Base-by-base conservation (phyloP, 2,113 vertebrate genomes). In the Pipra filicauda region DNA sequence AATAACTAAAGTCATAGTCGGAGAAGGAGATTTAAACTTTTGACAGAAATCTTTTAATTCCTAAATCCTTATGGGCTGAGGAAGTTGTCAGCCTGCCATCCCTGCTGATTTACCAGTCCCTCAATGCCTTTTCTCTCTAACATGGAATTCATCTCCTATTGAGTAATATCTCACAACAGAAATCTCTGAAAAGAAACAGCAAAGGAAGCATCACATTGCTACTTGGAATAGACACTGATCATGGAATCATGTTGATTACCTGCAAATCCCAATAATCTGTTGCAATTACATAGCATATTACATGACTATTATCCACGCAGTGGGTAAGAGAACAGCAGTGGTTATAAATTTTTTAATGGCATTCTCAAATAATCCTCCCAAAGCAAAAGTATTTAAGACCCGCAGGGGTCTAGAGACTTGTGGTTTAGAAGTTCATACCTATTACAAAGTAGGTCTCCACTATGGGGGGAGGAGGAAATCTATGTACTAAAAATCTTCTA, bases 31-130 rank as follows among this genome's bases (percentile, higher is more conserved):
- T 76, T 83, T 75, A 55, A 90, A 85, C 64, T 85, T 88, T 22
- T 69, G 85, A 93, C 88, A 91, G 44, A 76, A 85, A 91, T 73
- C 64, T 94, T 88, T 58, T 82, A 69, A 94, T 76, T 88, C 75
- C 31, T 73, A 94, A 95, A 82, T 61, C 62, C 77, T 62, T 33
- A 39, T 1, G 21, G 37, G 37, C 41, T 31, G 17, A 39, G 41
- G 48, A 71, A 81, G 65, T 31, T 58, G 31, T 81, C 69, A 77
- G 59, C 28, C 65, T 89, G 70, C 55, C 73, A 88, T 54, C 48
- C 73, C 89, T 82, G 74, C 88, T 88, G 85, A 91, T 71, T 70
- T 86, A 55, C 27, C n/a, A 85, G 65, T 64, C 30, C 65, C 65
- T 85, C 84, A 64, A 15, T 16, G 15, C 33, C 85, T 89, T 59